Evolutionary conservation across 2,797 vertebrate genomes (phyloP).

Genomic region (Enteromius thamalakanensis): DNA sequence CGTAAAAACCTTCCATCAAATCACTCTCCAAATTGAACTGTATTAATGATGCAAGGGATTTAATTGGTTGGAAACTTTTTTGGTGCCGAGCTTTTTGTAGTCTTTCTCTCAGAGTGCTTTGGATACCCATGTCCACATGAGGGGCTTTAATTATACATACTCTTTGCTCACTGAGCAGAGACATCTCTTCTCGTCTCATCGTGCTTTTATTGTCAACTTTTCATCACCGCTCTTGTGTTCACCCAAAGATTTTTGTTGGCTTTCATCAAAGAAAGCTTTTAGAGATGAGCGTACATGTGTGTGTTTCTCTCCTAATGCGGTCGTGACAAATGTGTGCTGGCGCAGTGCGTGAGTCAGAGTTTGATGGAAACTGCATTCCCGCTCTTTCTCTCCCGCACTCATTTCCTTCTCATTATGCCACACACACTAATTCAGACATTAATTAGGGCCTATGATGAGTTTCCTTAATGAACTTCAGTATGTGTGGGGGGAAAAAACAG

Average conservation of each 20-base stretch:
- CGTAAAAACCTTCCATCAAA: slow-evolving; percentile 36
- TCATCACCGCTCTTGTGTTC: slow-evolving; percentile 24
- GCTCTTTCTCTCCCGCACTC: slow-evolving; percentile 46
- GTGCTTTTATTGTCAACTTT: slow-evolving; percentile 39
- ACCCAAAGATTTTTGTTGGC: slow-evolving; percentile 29
- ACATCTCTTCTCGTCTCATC: slow-evolving; percentile 1
- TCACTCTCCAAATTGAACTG: slow-evolving; percentile 45
- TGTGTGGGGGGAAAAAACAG: slow-evolving; percentile 48
- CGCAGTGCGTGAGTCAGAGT: slow-evolving; percentile 58
- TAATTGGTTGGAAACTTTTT: slow-evolving; percentile 37
- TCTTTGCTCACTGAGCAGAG: slow-evolving; percentile 40
- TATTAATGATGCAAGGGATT: slow-evolving; percentile 47
- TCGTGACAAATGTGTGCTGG: slow-evolving; percentile 62
- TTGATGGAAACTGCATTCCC: slow-evolving; percentile 42
- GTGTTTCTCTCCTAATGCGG: slow-evolving; percentile 45
- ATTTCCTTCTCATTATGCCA: slow-evolving; percentile 66
- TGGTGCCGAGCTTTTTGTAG: slow-evolving; percentile 2
- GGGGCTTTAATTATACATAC: background rate
- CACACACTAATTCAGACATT: slow-evolving; percentile 61
- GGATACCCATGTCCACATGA: background rate
- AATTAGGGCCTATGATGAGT: slow-evolving; percentile 64
- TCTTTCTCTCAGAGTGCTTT: slow-evolving; percentile 15
- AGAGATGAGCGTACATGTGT: slow-evolving; percentile 32
- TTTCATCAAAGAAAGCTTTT: slow-evolving; percentile 44
- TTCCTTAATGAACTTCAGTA: slow-evolving; percentile 64